Conservation (phyloP, 2,113 vertebrate species). For the Tricholaema leucomelas region DNA sequence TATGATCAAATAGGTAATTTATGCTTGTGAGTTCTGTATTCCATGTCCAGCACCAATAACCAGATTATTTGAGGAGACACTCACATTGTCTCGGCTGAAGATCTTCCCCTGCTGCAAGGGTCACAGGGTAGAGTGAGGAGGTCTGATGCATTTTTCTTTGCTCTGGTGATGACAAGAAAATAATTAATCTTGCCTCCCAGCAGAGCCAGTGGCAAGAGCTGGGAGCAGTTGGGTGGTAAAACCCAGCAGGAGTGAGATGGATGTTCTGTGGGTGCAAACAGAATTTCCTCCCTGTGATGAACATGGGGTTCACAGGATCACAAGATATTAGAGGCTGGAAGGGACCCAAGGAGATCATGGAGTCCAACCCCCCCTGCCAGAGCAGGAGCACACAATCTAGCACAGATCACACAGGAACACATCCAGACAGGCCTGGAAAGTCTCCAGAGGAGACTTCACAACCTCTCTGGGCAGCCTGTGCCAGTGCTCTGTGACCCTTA, state of each 20-base stretch:
- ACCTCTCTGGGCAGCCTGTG: too few species aligned
- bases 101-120: background rate
- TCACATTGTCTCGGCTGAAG: background rate
- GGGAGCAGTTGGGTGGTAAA: background rate
- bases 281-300: background rate
- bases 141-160: background rate
- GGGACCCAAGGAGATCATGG: too few species aligned
- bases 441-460: too few species aligned
- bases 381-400: too few species aligned
- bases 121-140: background rate
- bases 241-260: background rate
- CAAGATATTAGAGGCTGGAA: too few species aligned
- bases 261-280: background rate
- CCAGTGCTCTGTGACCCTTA: too few species aligned
- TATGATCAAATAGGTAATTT: background rate
- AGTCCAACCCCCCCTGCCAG: too few species aligned
- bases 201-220: background rate
- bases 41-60: background rate
- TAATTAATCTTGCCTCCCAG: background rate
- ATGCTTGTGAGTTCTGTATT: background rate
- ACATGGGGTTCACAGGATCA: too few species aligned
- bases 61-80: background rate
- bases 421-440: too few species aligned
- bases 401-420: too few species aligned
- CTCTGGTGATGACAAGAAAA: background rate